Percentiles rank a stretch among this genome's conserved stretches.
Evolutionary conservation across 2,113 vertebrate genomes (phyloP).

Genomic region (Ivindomyrus marchei): DNA sequence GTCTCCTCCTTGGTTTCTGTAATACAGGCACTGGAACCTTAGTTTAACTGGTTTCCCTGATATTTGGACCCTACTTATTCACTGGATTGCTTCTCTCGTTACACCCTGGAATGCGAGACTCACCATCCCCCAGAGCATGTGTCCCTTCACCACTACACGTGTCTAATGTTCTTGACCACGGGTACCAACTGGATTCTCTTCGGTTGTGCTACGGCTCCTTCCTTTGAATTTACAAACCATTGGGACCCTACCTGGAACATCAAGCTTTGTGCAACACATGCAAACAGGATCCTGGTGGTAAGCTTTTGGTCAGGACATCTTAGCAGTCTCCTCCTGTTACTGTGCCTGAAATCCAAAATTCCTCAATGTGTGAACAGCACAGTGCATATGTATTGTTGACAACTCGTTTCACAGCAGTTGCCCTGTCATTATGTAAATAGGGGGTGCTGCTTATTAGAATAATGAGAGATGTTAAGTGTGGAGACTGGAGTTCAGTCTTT

Average conservation of each 20-base stretch:
- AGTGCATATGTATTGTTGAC: background rate
- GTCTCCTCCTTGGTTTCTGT: background rate
- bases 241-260: background rate
- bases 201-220: background rate
- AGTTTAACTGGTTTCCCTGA: background rate
- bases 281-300: background rate
- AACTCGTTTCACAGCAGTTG: background rate
- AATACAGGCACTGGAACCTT: background rate
- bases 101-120: background rate
- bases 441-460: background rate
- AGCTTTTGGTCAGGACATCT: background rate
- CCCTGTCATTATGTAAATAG: background rate
- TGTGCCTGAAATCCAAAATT: background rate
- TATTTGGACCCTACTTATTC: background rate
- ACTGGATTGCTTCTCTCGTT: background rate
- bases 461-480: background rate
- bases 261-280: background rate
- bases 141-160: background rate
- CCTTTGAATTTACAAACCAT: background rate
- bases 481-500: background rate
- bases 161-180: background rate
- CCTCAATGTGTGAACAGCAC: background rate
- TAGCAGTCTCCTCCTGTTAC: background rate
- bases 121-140: background rate
- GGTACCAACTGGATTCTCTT: background rate